Base-by-base conservation (phyloP, 2,888 invertebrate species). In the Diarsia dahlii region DNA sequence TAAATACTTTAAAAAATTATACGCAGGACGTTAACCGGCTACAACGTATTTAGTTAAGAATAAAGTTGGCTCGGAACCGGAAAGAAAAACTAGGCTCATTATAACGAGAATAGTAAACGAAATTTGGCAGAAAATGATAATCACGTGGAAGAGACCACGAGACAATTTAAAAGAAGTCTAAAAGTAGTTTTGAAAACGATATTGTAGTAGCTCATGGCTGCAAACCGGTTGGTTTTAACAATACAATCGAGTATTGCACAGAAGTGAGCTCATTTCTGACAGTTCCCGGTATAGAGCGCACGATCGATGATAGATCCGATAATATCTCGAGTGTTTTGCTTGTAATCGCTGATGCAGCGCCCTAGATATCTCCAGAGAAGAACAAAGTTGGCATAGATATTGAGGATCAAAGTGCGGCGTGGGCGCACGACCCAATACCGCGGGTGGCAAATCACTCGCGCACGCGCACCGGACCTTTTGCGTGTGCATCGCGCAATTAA, bases 321-420 rank as follows among this genome's bases (percentile, higher is more conserved):
- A 90, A 89, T 91, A 92, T 91, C 91, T 90, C 87, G 83, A 91
- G 90, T 90, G 89, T 89, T 87, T 90, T 90, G 90, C 87, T 88
- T 83, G 90, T 89, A 90, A 91, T 87, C 89, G 87, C 89, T 90
- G 92, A 92, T 94, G 92, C 92, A 94, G 90, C 92, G 95, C 89
- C 93, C 94, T 94, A 95, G 94, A 95, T 95, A 93, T 93, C 90
- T 93, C 94, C 93, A 93, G 92, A 93, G 94, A 92, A 94, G 94
- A 95, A 95, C 94, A 93, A 93, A 95, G 94, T 96, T 96, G 96
- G 96, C 96, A 96, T 96, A 95, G 95, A 95, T 94, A 92, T 93
- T 89, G 92, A 91, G 94, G 95, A 95, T 95, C 96, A 96, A 96
- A 95, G 96, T 95, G 95, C 95, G 91, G 93, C 93, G 96, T 96